A percentile compares a stretch with the other conserved stretches of the same genome.
phyloP scores from a whole-genome alignment of 2,797 vertebrate species.

The Salarias fasciatus region DNA sequence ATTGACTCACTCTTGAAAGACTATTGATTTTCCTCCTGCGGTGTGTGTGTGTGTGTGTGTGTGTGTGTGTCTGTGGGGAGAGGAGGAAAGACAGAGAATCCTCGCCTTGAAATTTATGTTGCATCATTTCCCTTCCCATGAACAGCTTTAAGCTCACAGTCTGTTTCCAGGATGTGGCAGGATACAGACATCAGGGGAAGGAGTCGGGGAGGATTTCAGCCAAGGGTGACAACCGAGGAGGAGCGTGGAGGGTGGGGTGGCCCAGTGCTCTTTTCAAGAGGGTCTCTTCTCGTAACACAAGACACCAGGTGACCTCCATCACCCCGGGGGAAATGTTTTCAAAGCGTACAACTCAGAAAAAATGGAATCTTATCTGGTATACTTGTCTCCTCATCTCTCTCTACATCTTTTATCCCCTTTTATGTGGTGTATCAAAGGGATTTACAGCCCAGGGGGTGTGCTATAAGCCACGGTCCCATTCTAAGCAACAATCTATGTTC shows the following conservation, averaged over 20 bases:
- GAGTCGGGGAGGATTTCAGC: conserved; percentile 37
- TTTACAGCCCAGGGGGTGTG: conserved; percentile 55
- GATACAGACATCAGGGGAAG: conserved; percentile 63
- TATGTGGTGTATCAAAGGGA: conserved; percentile 63
- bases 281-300: too few relatives aligned
- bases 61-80: conserved; percentile 18
- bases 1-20: conserved; percentile 74
- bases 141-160: conserved; percentile 51
- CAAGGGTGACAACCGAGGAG: conserved; percentile 10
- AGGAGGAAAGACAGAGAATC: conserved; percentile 48
- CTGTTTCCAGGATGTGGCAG: conserved; percentile 45
- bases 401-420: conserved; percentile 65
- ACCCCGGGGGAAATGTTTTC: conserved; percentile 18
- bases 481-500: conserved; percentile 57
- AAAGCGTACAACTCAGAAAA: conserved; percentile 39
- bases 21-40: conserved; percentile 72
- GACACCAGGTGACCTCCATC: conserved; percentile 39
- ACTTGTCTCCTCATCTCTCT: conserved; percentile 62
- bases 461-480: conserved; percentile 49
- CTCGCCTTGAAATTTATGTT: conserved; percentile 63
- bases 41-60: conserved; percentile 15
- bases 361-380: conserved; percentile 50
- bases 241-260: not conserved
- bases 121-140: conserved; percentile 64
- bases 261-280: too few relatives aligned